Evolutionary conservation across 1,140 invertebrate genomes (phyloP), one percentile per base, ranked within the genome.

Genomic region (Zaprionus davidi): DNA sequence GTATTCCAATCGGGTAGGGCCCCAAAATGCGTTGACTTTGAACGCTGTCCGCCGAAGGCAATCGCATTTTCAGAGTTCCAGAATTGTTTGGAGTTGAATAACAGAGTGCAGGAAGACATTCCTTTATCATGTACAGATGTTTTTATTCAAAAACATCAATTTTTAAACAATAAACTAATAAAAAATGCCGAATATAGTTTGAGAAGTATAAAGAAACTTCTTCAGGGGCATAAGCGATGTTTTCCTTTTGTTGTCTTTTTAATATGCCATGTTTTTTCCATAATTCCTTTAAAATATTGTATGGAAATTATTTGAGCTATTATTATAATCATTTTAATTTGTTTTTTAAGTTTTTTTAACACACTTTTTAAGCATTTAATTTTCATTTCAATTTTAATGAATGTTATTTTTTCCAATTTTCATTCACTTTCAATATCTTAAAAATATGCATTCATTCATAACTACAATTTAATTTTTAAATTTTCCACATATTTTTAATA

Each of bases 11-110:
- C 63, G 70, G 17, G 74, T 76, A n/a, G 73, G n/a, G 56, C 58
- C 41, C 62, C 74, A 44, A 76, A 76, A 66, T 63, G 69, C 55
- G 74, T 72, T 76, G 74, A 76, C 74, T 76, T 76, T 76, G 74
- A 76, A 76, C 63, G 62, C 70, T 69, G 65, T 46, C 22, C 28
- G 36, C 51, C 28, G 31, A 66, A 72, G 63, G 34, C 34, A 24
- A 34, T 24, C 26, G 24, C 67, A 71, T 58, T 51, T 58, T 51
- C 46, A 51, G 46, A 51, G 46, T 24, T 51, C 46, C n/a, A 44
- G 51, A 74, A 62, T 62, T 38, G n/a, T 38, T 38, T 36, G n/a
- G 13, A 75, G 72, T 34, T 46, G 26, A 49, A 46, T 44, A 58
- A 49, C 22, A 70, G 64, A 28, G 36, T 31, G 11, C 20, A 41